Percentiles rank a stretch among this genome's conserved stretches.
Evolutionary conservation across 2,113 vertebrate species (phyloP).

Genomic region (Balaeniceps rex): DNA sequence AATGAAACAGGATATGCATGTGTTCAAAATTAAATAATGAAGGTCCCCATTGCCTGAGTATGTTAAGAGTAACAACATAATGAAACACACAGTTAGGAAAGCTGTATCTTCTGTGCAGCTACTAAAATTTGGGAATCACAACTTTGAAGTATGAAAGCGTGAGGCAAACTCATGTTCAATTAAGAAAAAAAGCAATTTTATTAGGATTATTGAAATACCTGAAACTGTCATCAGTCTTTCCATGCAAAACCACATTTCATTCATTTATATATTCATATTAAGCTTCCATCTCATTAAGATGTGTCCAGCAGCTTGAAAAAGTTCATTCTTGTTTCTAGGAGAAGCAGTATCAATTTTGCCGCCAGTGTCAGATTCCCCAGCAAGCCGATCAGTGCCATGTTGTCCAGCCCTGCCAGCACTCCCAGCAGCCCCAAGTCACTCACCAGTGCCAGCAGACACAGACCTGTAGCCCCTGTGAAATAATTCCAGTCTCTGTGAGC

Average conservation of each 20-base stretch:
- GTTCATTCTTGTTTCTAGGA: background rate
- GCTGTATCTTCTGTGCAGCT: background rate
- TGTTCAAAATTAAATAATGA: background rate
- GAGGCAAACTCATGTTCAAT: background rate
- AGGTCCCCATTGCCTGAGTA: background rate
- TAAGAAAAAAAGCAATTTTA: background rate
- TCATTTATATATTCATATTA: accelerated
- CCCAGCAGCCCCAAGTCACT: background rate
- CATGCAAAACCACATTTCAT: accelerated
- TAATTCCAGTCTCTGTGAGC: background rate
- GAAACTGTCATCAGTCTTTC: background rate
- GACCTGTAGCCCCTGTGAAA: background rate
- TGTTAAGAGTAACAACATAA: background rate
- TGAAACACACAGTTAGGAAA: background rate
- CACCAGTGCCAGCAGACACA: slow-evolving; percentile 42
- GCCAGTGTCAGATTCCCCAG: background rate
- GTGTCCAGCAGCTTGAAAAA: background rate
- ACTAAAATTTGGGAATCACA: background rate
- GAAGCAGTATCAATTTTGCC: slow-evolving; percentile 30
- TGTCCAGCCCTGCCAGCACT: background rate
- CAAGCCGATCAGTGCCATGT: background rate
- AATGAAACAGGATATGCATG: background rate
- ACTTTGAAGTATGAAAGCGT: background rate
- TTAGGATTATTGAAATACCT: background rate
- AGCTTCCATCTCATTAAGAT: accelerated